Evolutionary conservation across 1,140 invertebrate genomes (phyloP).

Genomic region (Drosophila navojoa): DNA sequence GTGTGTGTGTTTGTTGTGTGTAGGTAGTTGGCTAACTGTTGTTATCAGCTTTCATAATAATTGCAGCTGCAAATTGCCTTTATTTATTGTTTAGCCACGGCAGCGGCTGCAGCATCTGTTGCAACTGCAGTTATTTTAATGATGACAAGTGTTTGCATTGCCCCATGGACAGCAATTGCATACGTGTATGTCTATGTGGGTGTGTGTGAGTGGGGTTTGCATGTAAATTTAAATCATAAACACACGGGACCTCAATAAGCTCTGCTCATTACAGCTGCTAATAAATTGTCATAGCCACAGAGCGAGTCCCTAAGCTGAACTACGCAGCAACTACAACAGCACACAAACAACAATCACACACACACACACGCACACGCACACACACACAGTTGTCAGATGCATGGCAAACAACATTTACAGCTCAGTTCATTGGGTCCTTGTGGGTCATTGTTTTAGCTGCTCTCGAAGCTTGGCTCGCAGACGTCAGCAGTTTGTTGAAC

Average conservation of each 20-base stretch:
- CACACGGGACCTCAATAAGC: constrained; percentile 74
- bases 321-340: constrained; percentile 15
- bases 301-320: constrained; percentile 8
- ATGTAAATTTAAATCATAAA: constrained; percentile 78
- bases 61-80: constrained; percentile 80
- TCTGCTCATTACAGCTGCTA: constrained; percentile 77
- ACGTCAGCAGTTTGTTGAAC: constrained; percentile 48
- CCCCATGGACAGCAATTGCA: constrained; percentile 39
- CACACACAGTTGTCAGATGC: background rate
- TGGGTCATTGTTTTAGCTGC: constrained; percentile 39
- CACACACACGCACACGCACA: background rate
- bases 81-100: constrained; percentile 73
- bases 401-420: constrained; percentile 14
- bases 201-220: constrained; percentile 30
- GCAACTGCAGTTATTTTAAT: constrained; percentile 72
- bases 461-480: constrained; percentile 18
- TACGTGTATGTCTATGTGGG: constrained; percentile 14
- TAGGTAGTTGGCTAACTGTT: constrained; percentile 54
- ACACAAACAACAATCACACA: background rate
- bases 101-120: constrained; percentile 47
- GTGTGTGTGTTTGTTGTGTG: constrained; percentile 28
- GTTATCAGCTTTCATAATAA: constrained; percentile 78
- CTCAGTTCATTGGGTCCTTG: constrained; percentile 20
- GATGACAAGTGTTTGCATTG: constrained; percentile 78
- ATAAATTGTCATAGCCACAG: constrained; percentile 67